Conservation (phyloP, 2,797 vertebrate genomes). For the Mycteria americana region DNA sequence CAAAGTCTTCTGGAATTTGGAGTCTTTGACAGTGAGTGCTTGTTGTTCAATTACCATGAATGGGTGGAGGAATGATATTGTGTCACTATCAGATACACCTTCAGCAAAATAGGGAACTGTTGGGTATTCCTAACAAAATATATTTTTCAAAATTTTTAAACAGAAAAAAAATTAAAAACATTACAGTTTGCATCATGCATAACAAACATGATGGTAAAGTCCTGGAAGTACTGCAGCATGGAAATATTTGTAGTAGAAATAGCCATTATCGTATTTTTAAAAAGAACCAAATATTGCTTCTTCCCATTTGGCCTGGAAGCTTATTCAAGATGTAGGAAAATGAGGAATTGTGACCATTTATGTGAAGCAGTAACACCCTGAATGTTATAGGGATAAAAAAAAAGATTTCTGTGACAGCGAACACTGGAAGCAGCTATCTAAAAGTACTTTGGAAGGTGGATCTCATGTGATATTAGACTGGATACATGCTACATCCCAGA, state of each 20-base stretch:
- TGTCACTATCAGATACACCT: not conserved
- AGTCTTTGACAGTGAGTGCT: not conserved
- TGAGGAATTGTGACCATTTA: not conserved
- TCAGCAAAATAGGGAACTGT: not conserved
- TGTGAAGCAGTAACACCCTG: not conserved
- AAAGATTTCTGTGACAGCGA: not conserved
- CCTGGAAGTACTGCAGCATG: not conserved
- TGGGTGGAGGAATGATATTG: not conserved
- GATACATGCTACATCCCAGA: not conserved
- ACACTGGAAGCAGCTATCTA: not conserved
- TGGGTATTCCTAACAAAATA: not conserved
- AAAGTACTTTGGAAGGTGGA: not conserved
- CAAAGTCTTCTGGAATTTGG: not conserved
- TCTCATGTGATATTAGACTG: not conserved
- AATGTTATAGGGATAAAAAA: not conserved
- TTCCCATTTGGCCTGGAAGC: not conserved
- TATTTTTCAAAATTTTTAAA: not conserved
- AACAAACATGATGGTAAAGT: not conserved
- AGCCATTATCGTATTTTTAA: not conserved
- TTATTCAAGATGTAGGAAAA: not conserved
- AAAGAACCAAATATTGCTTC: not conserved
- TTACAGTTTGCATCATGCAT: fast-evolving
- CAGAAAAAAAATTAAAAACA: fast-evolving
- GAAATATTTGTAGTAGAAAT: not conserved
- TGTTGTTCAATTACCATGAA: not conserved